Conservation (phyloP, 2,113 vertebrate species). For the Oplegnathus fasciatus region DNA sequence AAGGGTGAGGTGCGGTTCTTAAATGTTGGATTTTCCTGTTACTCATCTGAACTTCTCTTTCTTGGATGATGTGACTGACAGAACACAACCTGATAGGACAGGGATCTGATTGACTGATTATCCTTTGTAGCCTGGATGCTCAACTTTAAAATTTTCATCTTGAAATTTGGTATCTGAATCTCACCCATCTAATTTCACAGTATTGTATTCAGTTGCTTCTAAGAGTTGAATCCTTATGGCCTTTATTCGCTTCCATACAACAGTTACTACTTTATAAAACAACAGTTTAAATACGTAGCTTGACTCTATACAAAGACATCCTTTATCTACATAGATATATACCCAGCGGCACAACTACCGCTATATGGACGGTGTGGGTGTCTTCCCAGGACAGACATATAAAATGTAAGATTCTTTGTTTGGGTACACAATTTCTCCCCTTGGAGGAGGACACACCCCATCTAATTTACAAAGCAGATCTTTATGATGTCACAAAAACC, state of each 20-base stretch:
- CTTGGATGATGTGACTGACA: background rate
- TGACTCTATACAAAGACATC: background rate
- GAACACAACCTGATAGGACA: background rate
- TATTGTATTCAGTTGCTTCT: background rate
- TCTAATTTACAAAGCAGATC: constrained; percentile 9
- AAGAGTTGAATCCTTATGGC: background rate
- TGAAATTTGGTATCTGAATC: background rate
- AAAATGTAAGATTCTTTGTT: constrained; percentile 4
- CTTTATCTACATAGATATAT: background rate
- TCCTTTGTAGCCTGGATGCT: background rate
- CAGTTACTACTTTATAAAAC: background rate
- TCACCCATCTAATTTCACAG: background rate
- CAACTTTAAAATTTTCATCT: background rate
- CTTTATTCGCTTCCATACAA: background rate
- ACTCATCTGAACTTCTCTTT: background rate
- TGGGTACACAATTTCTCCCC: background rate
- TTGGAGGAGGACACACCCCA: background rate
- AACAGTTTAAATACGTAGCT: background rate
- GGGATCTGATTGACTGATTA: background rate
- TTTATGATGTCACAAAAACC: background rate
- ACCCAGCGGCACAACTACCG: background rate
- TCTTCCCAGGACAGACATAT: background rate
- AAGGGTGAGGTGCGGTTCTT: background rate
- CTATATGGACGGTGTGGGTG: background rate
- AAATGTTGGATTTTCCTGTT: background rate